Evolutionary conservation across 2,113 vertebrate species (phyloP), one percentile per base, ranked within the genome.

Genomic region (Sitta europaea): DNA sequence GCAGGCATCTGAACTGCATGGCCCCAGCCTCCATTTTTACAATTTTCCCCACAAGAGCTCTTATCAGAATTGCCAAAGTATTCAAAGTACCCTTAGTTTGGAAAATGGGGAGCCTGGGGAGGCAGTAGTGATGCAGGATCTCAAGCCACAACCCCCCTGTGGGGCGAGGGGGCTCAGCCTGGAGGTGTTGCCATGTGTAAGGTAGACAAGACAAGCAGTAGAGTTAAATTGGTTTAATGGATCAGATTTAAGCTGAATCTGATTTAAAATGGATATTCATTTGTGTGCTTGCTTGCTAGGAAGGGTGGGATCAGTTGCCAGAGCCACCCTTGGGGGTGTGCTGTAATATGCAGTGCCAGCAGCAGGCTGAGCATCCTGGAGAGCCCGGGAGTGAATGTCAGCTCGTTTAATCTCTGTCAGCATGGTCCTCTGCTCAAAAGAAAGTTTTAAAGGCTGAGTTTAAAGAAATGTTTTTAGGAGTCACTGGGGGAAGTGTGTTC

Each of bases 341-440:
- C 7, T 8, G 73, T 78, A 86, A 20, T 84, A 18, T 20, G 65
- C 90, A 25, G 89, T 53, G 84, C 73, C 61, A 45, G 85, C 82
- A 84, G 83, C 85, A 36, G 93, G 59, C 67, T 45, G 62, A 43
- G 62, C 7, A 9, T 42, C 11, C 75, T 38, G 77, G 53, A 61
- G 57, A 12, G 71, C 81, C 1, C 2, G 25, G 5, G 61, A 90
- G 75, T 31, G 79, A 96, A 92, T 82, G 85, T 92, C 95, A 93
- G 86, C 89, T 91, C 92, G 0, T 78, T 95, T 85, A 40, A 93
- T 86, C 93, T 88, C 45, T 96, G 93, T 88, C 90, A 96, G 80
- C 21, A 0, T 9, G 74, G 36, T 10, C 92, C 83, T 96, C 94
- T 62, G 3, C 91, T 72, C 81, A 55, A 92, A 90, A 80, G 55